These are phyloP conservation scores for Eurytoma californica DNA, from an alignment of 2,888 invertebrate genomes.

Conservation along the genomic window DNA sequence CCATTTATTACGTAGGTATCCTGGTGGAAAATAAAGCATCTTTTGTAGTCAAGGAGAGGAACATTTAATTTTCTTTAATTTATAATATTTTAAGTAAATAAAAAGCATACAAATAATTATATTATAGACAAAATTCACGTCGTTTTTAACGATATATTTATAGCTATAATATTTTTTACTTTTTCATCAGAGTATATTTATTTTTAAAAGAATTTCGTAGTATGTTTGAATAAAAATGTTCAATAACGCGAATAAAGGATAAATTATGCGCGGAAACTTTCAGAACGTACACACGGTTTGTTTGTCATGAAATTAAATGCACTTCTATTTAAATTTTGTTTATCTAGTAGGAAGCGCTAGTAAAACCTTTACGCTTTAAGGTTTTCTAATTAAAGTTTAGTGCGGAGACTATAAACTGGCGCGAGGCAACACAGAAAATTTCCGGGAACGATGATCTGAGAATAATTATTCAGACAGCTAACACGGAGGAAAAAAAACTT, in stretches of 20 bases:
- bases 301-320: conserved; percentile 10
- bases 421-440: conserved; percentile 11
- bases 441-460: conserved; percentile 22
- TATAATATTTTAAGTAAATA: too few species aligned
- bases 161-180: too few species aligned
- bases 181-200: too few species aligned
- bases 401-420: conserved; percentile 22
- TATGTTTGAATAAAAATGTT: not conserved
- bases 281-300: not conserved
- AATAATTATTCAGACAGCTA: conserved; percentile 16
- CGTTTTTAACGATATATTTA: too few species aligned
- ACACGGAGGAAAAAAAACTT: not conserved
- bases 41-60: too few species aligned
- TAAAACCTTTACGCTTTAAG: conserved; percentile 32
- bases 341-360: conserved; percentile 16
- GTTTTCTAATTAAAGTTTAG: conserved; percentile 38
- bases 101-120: too few species aligned
- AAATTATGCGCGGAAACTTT: not conserved
- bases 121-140: too few species aligned
- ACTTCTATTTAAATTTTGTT: conserved; percentile 17
- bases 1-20: too few species aligned
- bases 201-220: not conserved
- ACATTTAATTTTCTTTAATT: too few species aligned
- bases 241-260: not conserved
- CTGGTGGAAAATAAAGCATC: too few species aligned